Conservation (phyloP, 2,113 vertebrate species). For the mouse (Mus musculus) region DNA sequence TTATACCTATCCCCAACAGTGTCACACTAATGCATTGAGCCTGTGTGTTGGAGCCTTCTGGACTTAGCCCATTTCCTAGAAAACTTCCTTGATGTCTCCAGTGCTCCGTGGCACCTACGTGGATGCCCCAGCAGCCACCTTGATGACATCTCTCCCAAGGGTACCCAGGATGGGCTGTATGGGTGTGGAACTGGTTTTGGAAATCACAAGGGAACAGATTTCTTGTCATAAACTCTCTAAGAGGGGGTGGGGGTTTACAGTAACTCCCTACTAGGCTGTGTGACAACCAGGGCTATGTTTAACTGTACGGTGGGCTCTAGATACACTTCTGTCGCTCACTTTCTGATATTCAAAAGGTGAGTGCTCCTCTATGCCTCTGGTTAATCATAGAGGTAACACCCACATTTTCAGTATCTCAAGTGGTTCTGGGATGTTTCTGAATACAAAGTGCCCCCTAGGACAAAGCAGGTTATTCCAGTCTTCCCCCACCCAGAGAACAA, state of each 20-base stretch:
- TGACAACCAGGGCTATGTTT: fast-evolving
- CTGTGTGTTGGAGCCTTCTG: neutral
- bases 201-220: neutral
- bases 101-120: neutral
- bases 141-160: fast-evolving
- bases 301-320: fast-evolving
- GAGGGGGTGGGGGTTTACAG: neutral
- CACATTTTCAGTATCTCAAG: neutral
- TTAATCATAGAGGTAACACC: slow-evolving; percentile 40
- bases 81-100: neutral
- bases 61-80: neutral
- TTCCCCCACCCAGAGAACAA: fast-evolving
- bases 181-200: neutral
- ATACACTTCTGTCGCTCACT: neutral
- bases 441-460: neutral
- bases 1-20: neutral
- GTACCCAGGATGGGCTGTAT: neutral
- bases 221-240: neutral
- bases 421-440: neutral
- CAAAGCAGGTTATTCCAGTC: fast-evolving
- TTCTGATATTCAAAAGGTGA: neutral
- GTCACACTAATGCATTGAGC: fast-evolving
- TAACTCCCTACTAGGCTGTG: fast-evolving
- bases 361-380: neutral
- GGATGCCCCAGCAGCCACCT: neutral